These are phyloP conservation scores for Antheraea assamensis DNA, from an alignment of 2,888 invertebrate genomes.

Conservation along the genomic window DNA sequence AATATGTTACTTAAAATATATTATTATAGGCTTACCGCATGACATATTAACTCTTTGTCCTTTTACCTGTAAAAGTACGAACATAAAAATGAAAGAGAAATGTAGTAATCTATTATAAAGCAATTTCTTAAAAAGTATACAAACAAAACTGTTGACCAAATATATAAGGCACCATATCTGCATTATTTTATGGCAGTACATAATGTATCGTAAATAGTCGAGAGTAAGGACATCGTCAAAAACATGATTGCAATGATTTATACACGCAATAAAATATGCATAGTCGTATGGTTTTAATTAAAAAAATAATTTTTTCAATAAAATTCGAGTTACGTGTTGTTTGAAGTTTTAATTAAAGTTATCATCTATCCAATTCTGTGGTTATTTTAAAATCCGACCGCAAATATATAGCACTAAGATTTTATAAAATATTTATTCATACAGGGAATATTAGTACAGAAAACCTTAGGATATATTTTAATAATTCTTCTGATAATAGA, in stretches of 20 bases:
- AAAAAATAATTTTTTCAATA: constrained; percentile 44
- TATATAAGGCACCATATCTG: constrained; percentile 48
- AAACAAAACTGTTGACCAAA: constrained; percentile 54
- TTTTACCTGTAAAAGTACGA: constrained; percentile 36
- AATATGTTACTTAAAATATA: neutral
- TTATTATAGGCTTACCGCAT: constrained; percentile 60
- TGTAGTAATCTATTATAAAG: neutral
- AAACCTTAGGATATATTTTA: too few relatives aligned
- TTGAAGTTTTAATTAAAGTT: constrained; percentile 5
- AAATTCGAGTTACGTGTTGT: constrained; percentile 43
- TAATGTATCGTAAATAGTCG: constrained; percentile 41
- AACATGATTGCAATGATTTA: constrained; percentile 44
- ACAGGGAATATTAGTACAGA: too few relatives aligned
- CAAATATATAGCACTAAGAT: neutral
- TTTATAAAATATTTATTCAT: too few relatives aligned
- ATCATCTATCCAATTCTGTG: constrained; percentile 15
- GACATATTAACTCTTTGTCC: constrained; percentile 46
- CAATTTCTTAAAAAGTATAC: constrained; percentile 27
- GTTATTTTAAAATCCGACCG: neutral
- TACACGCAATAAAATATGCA: constrained; percentile 49
- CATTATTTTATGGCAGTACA: constrained; percentile 64
- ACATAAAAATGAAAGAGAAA: neutral
- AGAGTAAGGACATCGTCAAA: constrained; percentile 48
- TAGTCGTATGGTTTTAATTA: constrained; percentile 49
- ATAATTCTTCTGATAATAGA: too few relatives aligned